Conservation (phyloP, 2,113 vertebrate genomes). For the Engystomops pustulosus region DNA sequence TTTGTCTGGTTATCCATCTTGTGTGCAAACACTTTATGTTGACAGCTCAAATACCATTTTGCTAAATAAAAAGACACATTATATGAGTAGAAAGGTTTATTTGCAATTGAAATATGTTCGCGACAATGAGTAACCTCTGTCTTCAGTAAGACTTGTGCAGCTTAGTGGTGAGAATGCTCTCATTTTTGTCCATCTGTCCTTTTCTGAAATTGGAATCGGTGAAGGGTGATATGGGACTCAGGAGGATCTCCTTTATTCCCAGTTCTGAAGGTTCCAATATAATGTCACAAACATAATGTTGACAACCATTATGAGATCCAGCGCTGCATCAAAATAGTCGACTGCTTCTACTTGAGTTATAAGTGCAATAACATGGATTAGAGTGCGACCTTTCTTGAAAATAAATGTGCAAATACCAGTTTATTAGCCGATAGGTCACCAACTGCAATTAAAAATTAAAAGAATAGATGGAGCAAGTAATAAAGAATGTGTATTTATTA, state of each 20-base stretch:
- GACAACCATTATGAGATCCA: neutral
- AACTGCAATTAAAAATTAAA: neutral
- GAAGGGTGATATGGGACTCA: neutral
- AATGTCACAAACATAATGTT: neutral
- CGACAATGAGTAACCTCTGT: neutral
- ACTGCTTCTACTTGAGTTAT: neutral
- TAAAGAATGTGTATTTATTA: no score
- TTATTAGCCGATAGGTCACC: neutral
- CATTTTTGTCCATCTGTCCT: neutral
- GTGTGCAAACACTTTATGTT: conserved; percentile 29
- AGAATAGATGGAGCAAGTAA: no score
- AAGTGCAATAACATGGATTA: neutral
- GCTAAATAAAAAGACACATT: neutral
- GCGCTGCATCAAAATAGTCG: neutral
- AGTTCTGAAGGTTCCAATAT: neutral
- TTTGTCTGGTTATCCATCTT: conserved; percentile 7
- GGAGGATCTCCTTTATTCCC: neutral
- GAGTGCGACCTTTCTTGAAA: neutral
- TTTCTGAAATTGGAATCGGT: neutral
- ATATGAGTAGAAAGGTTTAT: neutral
- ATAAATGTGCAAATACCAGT: neutral
- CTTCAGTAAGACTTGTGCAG: neutral
- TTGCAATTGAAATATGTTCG: neutral
- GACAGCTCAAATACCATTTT: neutral
- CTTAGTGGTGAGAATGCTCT: neutral